phyloP scores from a whole-genome alignment of 2,113 vertebrate genomes.

The Gopherus flavomarginatus region DNA sequence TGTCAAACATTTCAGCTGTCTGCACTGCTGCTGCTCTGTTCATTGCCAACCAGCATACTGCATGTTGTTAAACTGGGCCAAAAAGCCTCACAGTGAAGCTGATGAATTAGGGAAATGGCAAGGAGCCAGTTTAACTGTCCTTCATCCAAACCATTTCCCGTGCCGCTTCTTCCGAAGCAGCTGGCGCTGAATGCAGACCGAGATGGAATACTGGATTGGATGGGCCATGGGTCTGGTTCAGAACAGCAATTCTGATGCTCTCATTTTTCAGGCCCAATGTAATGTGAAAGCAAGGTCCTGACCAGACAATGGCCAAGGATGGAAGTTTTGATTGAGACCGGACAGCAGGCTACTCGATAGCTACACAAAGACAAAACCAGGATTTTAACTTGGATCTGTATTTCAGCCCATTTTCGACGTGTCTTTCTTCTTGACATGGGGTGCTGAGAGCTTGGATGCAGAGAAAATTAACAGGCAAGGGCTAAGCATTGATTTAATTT shows the following conservation, averaged over 20 bases:
- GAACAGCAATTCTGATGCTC: not conserved
- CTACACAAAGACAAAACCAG: not conserved
- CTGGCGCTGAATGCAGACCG: not conserved
- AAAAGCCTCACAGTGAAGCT: not conserved
- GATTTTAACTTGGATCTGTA: not conserved
- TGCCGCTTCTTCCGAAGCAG: not conserved
- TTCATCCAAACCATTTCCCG: not conserved
- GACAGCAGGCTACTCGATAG: not conserved
- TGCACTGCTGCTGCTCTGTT: not conserved
- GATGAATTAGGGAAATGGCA: not conserved
- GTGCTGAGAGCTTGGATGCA: not conserved
- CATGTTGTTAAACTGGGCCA: not conserved
- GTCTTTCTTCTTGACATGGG: not conserved
- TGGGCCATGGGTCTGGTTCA: rapidly evolving
- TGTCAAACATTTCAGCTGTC: not conserved
- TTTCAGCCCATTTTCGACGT: not conserved
- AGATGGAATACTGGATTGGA: not conserved
- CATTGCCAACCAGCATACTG: not conserved
- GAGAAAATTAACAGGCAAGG: not conserved
- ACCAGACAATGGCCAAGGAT: not conserved
- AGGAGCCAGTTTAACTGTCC: not conserved
- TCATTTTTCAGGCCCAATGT: not conserved
- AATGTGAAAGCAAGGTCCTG: not conserved
- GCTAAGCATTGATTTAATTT: not conserved
- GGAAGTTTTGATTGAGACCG: not conserved